These are phyloP conservation scores for Morelia viridis DNA, from an alignment of 2,797 vertebrate species.

Conservation along the genomic window DNA sequence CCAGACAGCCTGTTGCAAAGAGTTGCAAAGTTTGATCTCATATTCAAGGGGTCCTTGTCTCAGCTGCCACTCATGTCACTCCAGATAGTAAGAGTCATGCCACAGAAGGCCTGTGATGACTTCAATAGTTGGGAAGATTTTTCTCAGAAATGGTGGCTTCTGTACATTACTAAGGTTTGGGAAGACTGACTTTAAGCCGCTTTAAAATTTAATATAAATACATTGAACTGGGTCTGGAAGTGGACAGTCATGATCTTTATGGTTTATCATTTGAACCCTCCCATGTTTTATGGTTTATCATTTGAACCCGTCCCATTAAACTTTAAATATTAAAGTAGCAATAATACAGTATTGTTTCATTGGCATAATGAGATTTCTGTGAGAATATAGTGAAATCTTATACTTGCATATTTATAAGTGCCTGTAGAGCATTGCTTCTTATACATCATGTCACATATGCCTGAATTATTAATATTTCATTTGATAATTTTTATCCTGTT, in stretches of 20 bases:
- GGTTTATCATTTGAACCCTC: background rate
- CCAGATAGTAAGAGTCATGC: background rate
- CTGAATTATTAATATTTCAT: slow-evolving; percentile 52
- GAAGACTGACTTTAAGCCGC: background rate
- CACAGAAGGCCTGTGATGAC: background rate
- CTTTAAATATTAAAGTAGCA: background rate
- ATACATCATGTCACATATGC: slow-evolving; percentile 38
- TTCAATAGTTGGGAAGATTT: background rate
- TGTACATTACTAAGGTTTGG: background rate
- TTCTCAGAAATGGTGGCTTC: background rate
- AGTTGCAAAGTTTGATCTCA: background rate
- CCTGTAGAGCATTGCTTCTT: slow-evolving; percentile 46
- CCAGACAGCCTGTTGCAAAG: background rate
- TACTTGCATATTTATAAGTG: slow-evolving; percentile 58
- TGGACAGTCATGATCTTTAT: background rate
- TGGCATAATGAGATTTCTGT: background rate
- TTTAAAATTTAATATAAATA: background rate
- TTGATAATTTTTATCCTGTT: slow-evolving; percentile 36
- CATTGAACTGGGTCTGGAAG: background rate
- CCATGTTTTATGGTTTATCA: background rate
- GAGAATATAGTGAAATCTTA: background rate
- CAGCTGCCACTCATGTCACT: background rate
- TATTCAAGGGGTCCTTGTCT: background rate
- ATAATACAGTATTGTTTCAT: slow-evolving; percentile 3
- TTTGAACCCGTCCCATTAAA: background rate